Conservation (phyloP, 1,140 invertebrate species). For the Neodiprion fabricii region DNA sequence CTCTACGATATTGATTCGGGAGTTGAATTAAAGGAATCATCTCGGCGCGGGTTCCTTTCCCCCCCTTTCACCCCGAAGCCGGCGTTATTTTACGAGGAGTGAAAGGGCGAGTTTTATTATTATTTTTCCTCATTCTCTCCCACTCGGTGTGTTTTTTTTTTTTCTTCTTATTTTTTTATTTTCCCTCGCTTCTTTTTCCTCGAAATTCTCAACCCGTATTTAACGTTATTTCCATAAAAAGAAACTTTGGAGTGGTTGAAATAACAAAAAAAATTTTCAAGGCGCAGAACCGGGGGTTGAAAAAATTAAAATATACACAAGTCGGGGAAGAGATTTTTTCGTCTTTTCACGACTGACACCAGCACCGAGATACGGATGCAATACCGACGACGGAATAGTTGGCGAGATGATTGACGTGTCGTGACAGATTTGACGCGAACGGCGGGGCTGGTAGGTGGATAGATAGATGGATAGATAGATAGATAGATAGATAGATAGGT, state of each 20-base stretch:
- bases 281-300: conserved; percentile 11
- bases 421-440: neutral
- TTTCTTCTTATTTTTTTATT: conserved; percentile 14
- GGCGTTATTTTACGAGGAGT: neutral
- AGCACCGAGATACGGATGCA: neutral
- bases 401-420: neutral
- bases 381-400: too few species aligned
- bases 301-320: too few species aligned
- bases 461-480: neutral
- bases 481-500: neutral
- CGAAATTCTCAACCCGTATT: neutral
- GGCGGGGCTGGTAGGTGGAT: neutral
- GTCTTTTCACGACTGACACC: too few species aligned
- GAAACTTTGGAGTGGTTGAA: too few species aligned
- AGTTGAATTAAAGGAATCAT: conserved; percentile 3
- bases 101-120: neutral
- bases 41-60: neutral
- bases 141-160: conserved; percentile 7
- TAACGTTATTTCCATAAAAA: too few species aligned
- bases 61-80: neutral
- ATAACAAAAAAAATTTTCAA: too few species aligned
- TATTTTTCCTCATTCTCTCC: neutral
- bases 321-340: neutral
- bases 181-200: conserved; percentile 2
- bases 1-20: neutral